Percentiles rank a stretch among this genome's conserved stretches.
phyloP scores from a whole-genome alignment of 2,797 vertebrate species.

The Columba guinea region DNA sequence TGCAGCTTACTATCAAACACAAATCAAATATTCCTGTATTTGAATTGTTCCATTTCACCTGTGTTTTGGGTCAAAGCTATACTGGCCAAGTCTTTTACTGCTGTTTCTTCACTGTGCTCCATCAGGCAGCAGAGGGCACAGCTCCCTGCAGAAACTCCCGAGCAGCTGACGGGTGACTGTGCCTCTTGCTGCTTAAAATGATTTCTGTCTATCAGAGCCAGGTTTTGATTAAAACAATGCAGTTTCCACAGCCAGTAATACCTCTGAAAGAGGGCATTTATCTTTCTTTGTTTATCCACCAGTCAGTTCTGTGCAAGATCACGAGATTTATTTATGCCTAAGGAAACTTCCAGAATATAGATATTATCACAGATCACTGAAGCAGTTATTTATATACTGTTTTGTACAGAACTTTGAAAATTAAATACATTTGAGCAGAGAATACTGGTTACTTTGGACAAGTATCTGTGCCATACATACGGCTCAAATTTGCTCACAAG shows the following conservation, averaged over 20 bases:
- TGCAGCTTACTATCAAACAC: background rate
- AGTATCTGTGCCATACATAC: background rate
- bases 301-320: background rate
- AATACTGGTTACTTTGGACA: background rate
- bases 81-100: background rate
- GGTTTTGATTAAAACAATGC: background rate
- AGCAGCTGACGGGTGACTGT: too few relatives aligned
- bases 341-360: background rate
- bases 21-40: background rate
- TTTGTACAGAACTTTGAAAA: background rate
- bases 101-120: background rate
- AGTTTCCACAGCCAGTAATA: background rate
- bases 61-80: background rate
- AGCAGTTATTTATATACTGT: background rate
- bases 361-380: background rate
- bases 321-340: background rate
- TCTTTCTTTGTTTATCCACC: background rate
- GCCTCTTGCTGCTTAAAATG: background rate
- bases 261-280: background rate
- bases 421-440: background rate
- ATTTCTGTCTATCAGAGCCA: background rate
- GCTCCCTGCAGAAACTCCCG: background rate
- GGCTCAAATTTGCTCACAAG: background rate
- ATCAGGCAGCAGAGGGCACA: conserved; percentile 61
- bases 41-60: background rate